A percentile compares a stretch with the other conserved stretches of the same genome.
Conservation (phyloP, 1,140 invertebrate species). For the Reticulitermes speratus region DNA sequence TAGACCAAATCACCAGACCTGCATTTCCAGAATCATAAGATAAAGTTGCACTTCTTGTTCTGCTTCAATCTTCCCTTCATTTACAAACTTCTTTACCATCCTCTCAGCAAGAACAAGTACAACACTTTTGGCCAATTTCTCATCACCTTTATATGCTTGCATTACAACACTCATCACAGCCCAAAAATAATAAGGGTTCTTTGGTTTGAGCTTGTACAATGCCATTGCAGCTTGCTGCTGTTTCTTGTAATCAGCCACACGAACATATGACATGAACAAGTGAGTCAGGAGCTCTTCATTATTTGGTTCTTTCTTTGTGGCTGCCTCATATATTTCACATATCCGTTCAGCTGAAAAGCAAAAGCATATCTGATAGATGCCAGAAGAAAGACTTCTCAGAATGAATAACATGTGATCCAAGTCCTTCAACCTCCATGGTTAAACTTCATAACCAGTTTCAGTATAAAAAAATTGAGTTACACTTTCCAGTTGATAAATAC, state of each 20-base stretch:
- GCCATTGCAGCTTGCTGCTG: slow-evolving; percentile 87
- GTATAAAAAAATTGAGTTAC: not conserved
- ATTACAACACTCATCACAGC: slow-evolving; percentile 93
- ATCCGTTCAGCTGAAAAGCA: slow-evolving; percentile 77
- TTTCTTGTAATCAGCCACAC: slow-evolving; percentile 84
- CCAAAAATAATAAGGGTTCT: slow-evolving; percentile 98
- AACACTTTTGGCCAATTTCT: slow-evolving; percentile 47
- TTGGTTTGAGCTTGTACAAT: slow-evolving; percentile 86
- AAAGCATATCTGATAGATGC: too few species aligned
- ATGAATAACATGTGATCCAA: too few species aligned
- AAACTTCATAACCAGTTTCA: not conserved
- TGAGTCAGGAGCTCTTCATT: slow-evolving; percentile 92
- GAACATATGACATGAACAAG: slow-evolving; percentile 93
- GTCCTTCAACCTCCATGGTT: not conserved
- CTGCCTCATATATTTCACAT: slow-evolving; percentile 84
- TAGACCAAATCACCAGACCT: slow-evolving; percentile 40
- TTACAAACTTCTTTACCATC: slow-evolving; percentile 82
- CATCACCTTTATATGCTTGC: slow-evolving; percentile 56
- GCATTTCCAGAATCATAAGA: slow-evolving; percentile 84
- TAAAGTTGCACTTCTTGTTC: slow-evolving; percentile 92
- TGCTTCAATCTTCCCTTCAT: slow-evolving; percentile 86
- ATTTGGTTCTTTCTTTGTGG: slow-evolving; percentile 77
- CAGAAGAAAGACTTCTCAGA: too few species aligned
- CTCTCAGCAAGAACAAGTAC: slow-evolving; percentile 42
- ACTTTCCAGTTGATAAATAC: too few species aligned